Conservation (phyloP, 2,797 vertebrate species). For the Sebastes cheni region DNA sequence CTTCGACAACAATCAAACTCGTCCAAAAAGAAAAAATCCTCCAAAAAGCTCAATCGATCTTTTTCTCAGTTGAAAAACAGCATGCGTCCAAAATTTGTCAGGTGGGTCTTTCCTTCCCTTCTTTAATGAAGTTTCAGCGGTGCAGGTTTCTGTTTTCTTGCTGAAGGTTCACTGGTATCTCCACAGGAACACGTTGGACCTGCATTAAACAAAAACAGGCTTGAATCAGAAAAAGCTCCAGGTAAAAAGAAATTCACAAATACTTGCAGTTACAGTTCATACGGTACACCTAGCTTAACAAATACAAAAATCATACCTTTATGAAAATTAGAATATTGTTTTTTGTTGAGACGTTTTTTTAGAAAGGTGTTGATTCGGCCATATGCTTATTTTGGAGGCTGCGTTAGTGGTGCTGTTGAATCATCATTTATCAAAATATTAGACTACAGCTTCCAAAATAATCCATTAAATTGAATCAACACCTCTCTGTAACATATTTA, state of each 20-base stretch:
- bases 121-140: conserved; percentile 14
- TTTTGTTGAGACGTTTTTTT: background rate
- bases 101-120: conserved; percentile 25
- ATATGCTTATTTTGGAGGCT: background rate
- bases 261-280: background rate
- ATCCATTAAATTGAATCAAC: background rate
- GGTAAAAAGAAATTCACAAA: background rate
- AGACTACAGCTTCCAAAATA: background rate
- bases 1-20: background rate
- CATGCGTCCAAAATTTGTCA: conserved; percentile 24
- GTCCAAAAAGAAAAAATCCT: conserved; percentile 26
- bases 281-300: background rate
- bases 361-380: background rate
- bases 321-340: background rate
- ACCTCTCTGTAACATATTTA: background rate
- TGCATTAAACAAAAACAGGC: conserved; percentile 47
- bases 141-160: conserved; percentile 30
- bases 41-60: background rate
- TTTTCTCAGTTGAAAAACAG: conserved; percentile 18
- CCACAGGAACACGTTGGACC: conserved; percentile 59
- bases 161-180: conserved; percentile 28
- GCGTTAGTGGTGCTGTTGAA: background rate
- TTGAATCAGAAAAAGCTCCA: background rate
- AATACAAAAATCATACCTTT: background rate
- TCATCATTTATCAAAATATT: background rate